Base-by-base conservation (phyloP, 2,113 vertebrate genomes). In the Spea bombifrons region DNA sequence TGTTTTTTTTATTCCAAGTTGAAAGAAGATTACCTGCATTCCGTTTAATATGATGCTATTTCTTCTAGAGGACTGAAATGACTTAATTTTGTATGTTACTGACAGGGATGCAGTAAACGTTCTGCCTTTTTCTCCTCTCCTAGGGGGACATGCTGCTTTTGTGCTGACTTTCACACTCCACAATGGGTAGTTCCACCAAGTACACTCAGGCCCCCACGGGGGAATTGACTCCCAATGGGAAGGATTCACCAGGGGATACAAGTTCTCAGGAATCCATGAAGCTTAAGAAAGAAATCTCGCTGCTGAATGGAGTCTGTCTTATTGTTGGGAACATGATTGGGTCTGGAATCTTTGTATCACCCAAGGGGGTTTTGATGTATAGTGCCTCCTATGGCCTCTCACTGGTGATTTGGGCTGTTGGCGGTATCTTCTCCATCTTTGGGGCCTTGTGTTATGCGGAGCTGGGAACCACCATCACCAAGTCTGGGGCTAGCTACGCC, bases 301-400 rank as follows among this genome's bases (percentile, higher is more conserved):
- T 97, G 49, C 72, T 97, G 30, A 96, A 95, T 0, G 96, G 96
- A 0, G 90, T 97, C 66, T 94, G 92, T 82, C 91, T 97, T 43
- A 97, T 97, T 3, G 96, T 97, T 90, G 96, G 96, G 59, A 97
- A 97, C 90, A 97, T 97, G 96, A 97, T 97, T 1, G 96, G 96
- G 76, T 97, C 96, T 0, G 96, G 96, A 43, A 97, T 97, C 88
- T 97, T 97, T 8, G 94, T 97, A n/a, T 96, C 96, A 0, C 95
- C 96, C 4, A 96, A 96, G 70, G 96, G 96, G 0, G 95, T 97
- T 8, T 88, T 97, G 84, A 93, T 94, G 72, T 94, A 96, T 88
- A 96, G 94, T 44, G 89, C 88, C 72, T 97, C 96, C 57, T 97
- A 94, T 2, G 95, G 95, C 46, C 90, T 97, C 59, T 96, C 96